phyloP scores from a whole-genome alignment of 2,888 invertebrate species.

The Pediacus dermestoides region DNA sequence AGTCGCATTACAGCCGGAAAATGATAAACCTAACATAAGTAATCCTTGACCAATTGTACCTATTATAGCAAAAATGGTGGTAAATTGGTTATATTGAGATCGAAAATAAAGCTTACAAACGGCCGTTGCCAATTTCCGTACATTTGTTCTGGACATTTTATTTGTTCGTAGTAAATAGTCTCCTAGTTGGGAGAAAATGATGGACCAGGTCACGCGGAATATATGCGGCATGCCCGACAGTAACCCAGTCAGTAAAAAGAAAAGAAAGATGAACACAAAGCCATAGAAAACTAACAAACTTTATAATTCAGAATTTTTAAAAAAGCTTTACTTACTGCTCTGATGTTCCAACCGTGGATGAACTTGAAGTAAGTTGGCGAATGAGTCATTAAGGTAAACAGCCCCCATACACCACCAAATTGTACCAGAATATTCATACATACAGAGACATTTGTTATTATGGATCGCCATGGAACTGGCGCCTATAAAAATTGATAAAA shows the following conservation, averaged over 20 bases:
- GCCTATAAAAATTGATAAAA: constrained; percentile 14
- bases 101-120: constrained; percentile 55
- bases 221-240: constrained; percentile 63
- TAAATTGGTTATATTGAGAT: neutral
- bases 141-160: constrained; percentile 58
- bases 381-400: constrained; percentile 67
- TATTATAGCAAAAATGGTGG: too few species aligned
- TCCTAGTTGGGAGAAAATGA: constrained; percentile 54
- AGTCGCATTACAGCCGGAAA: constrained; percentile 59
- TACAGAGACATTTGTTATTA: constrained; percentile 59
- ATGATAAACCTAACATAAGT: constrained; percentile 59
- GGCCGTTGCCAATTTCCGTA: constrained; percentile 61
- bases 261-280: constrained; percentile 11
- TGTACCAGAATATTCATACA: constrained; percentile 65
- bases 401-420: constrained; percentile 66
- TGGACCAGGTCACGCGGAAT: constrained; percentile 58
- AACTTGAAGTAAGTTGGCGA: constrained; percentile 67
- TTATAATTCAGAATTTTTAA: neutral
- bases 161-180: constrained; percentile 58
- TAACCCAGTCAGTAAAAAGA: constrained; percentile 55
- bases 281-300: neutral
- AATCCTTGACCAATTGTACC: constrained; percentile 60
- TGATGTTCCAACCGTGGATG: constrained; percentile 66
- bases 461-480: constrained; percentile 60
- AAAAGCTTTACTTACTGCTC: constrained; percentile 52